These are phyloP conservation scores for Onychomys torridus DNA, from an alignment of 2,797 vertebrate species.

Conservation along the genomic window DNA sequence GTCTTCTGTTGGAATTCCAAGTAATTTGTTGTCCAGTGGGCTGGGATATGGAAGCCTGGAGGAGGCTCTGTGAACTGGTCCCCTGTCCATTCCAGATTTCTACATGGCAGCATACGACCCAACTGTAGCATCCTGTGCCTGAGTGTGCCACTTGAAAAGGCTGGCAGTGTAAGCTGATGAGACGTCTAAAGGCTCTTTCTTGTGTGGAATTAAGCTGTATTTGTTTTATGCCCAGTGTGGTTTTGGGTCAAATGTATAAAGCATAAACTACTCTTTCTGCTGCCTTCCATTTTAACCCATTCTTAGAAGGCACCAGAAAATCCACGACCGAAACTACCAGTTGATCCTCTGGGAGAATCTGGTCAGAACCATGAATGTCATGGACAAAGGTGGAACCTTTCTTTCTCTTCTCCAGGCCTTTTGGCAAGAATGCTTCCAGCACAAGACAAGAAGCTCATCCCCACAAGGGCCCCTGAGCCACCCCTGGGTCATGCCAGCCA, in stretches of 20 bases:
- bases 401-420: background rate
- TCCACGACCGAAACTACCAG: background rate
- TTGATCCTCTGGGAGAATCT: background rate
- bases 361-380: background rate
- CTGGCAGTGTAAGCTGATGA: background rate
- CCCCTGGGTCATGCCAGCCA: background rate
- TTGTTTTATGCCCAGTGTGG: background rate
- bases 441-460: background rate
- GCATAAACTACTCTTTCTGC: background rate
- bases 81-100: rapidly evolving
- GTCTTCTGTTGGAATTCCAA: conserved; percentile 14
- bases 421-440: background rate
- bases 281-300: background rate
- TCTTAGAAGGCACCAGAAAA: conserved; percentile 39
- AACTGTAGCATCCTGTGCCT: rapidly evolving
- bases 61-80: rapidly evolving
- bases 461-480: background rate
- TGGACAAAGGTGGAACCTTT: too few species aligned
- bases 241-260: background rate
- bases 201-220: background rate
- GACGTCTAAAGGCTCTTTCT: background rate
- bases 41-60: background rate
- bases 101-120: background rate
- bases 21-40: background rate
- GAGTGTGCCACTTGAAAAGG: background rate